Evolutionary conservation across 2,797 vertebrate genomes (phyloP), one percentile per base, ranked within the genome.

Genomic region (Sebastes umbrosus): DNA sequence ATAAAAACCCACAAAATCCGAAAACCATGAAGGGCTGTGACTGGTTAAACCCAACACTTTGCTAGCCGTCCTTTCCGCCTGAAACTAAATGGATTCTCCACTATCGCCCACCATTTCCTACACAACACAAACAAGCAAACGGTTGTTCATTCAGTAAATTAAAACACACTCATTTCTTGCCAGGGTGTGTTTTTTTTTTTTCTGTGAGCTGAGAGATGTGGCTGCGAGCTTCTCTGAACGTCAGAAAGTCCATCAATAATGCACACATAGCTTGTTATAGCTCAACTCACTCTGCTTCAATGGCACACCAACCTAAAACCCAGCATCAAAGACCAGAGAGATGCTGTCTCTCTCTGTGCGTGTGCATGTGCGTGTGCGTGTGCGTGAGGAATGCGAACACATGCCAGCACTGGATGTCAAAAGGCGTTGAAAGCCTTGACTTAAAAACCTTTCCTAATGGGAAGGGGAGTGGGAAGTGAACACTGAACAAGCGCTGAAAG

Each of bases 181-280:
- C 63, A 59, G 34, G 27, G 16, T 75, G 22, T 39, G 29, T 10
- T 59, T 72, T 59, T 62, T 64, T 43, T 25, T n/a, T 52, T 25
- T 27, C 39, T 87, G 75, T 27, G 73, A 78, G 81, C 74, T n/a
- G 54, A 80, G 82, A 84, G 82, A 89, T 88, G 88, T 87, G 86
- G 91, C 75, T 82, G 83, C 6, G 54, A 90, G 85, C 76, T 89
- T 89, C 90, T 85, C 83, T 84, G 83, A 90, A 84, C 76, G 79
- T 78, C 90, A 90, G 84, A 88, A 65, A 88, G 65, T 43, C 68
- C 83, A 94, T 95, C 90, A 95, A 94, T 95, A 93, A 94, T 95
- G 93, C 90, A 95, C 88, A 92, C 64, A 31, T 70, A 90, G 89
- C 91, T 92, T 93, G 92, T 93, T 93, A 92, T 89, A 91, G 89